Base-by-base conservation (phyloP, 2,888 invertebrate species). In the Odontocerum albicorne region DNA sequence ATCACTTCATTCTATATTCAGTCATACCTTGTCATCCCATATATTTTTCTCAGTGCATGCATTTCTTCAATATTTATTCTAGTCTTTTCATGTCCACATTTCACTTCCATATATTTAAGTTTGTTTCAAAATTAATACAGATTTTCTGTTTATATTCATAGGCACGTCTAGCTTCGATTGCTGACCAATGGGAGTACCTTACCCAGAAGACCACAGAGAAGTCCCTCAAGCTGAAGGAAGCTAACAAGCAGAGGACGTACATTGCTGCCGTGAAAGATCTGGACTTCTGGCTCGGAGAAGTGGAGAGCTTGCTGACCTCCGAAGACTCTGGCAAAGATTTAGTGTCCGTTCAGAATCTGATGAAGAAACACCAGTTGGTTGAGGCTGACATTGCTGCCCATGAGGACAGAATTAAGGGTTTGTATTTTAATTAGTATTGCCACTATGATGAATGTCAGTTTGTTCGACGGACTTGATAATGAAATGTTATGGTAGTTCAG, bases 271-370 rank as follows among this genome's bases (percentile, higher is more conserved):
- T 99, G 61, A 99, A 99, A 75, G 99, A 99, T 77, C 85, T 99
- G 63, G 99, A 99, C 78, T 99, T 99, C 79, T 99, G 99, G 99
- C 86, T 99, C 52, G 98, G 98, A 65, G 98, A 99, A 83, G 96
- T 97, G 59, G 97, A 97, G 70, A 94, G 94, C 70, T 78, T 98
- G 60, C 73, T 98, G 64, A 94, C 94, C 2, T 94, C 93, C 21
- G 97, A 98, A 71, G 98, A 98, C 75, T 91, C 95, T 40, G 98
- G 98, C 61, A 98, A 97, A 73, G 99, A 99, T 77, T 80, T 99
- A 64, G 95, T 96, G 1, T 96, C 96, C 0, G 98, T 98, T 19
- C 98, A 99, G 80, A 98, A 99, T 74, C 82, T 99, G 62, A 93
- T 97, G 85, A 96, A 97, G 81, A 96, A 96, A 68, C 98, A 98